Base-by-base conservation (phyloP, 2,113 vertebrate genomes). In the Pleuronectes platessa region DNA sequence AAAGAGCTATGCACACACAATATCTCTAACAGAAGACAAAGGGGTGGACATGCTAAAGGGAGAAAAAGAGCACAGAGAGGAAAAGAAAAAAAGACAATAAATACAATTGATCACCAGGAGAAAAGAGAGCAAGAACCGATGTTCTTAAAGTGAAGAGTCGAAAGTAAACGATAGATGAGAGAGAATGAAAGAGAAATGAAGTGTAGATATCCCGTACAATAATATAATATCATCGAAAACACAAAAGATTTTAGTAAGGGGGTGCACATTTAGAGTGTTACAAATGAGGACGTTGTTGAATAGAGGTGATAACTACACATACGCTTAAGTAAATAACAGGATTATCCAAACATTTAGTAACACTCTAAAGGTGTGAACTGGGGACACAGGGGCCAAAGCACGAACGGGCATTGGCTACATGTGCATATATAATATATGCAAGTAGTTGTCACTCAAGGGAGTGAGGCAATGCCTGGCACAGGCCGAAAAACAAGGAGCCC, bases 381-480 rank as follows among this genome's bases (percentile, higher is more conserved):
- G 88, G 91, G 73, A 85, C 72, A 91, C 86, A 86, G 49, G 85
- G 89, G 86, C 91, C 92, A 92, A 91, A 92, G 92, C 91, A 85
- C 82, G 83, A 75, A 78, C 82, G 82, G 91, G 90, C 92, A 93
- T 93, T 90, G 91, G 92, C 90, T 90, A 92, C 92, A 84, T 92
- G 85, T 91, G 89, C 91, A 93, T 93, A 93, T 90, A 51, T n/a
- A n/a, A 73, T 64, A 91, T 92, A 93, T 92, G 92, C 92, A 90
- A 83, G 92, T 92, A 89, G 92, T 67, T 83, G 88, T 93, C 91
- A 92, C 92, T 93, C 90, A 68, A 49, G 59, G 89, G 92, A 90
- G 90, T 90, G 92, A 78, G 84, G 86, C 91, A 92, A 93, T 92
- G 90, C 91, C 88, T 86, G 63, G 64, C 72, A 92, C 81, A 68